Percentiles rank a stretch among this genome's conserved stretches.
Evolutionary conservation across 1,140 invertebrate genomes (phyloP).

Genomic region (Marisa cornuarietis): DNA sequence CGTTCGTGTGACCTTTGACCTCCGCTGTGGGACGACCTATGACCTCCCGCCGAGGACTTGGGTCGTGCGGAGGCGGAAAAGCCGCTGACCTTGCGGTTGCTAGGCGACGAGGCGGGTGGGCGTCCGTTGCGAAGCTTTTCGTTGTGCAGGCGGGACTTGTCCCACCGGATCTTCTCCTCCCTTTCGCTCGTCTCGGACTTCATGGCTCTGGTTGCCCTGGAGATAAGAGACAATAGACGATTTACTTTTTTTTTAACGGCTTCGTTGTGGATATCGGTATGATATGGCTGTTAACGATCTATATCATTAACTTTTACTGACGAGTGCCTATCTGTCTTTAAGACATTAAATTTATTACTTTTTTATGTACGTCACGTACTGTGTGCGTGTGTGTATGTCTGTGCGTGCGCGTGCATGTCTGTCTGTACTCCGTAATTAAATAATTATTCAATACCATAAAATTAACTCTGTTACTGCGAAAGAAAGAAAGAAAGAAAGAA

Average conservation of each 20-base stretch:
- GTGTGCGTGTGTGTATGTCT: not conserved
- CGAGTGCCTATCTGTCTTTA: too few relatives aligned
- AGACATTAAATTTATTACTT: too few relatives aligned
- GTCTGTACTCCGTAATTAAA: not conserved
- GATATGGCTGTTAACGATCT: too few relatives aligned
- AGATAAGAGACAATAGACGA: not conserved
- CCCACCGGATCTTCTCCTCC: slow-evolving; percentile 6
- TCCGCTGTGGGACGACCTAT: not conserved
- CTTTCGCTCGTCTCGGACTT: not conserved
- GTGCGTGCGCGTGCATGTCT: not conserved
- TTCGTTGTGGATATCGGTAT: too few relatives aligned
- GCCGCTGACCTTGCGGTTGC: not conserved
- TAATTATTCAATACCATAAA: too few relatives aligned
- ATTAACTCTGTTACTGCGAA: too few relatives aligned
- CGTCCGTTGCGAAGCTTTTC: not conserved
- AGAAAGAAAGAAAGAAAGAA: too few relatives aligned
- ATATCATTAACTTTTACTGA: too few relatives aligned
- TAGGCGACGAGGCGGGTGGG: not conserved
- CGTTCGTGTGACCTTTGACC: not conserved
- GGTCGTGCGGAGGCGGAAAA: not conserved
- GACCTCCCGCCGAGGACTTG: not conserved
- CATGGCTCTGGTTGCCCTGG: slow-evolving; percentile 14
- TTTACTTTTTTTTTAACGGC: not conserved
- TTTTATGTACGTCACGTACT: too few relatives aligned
- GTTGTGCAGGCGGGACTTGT: slow-evolving; percentile 16